A percentile compares a stretch with the other conserved stretches of the same genome.
These are phyloP conservation scores for Garrulus glandarius DNA, from an alignment of 2,797 vertebrate genomes.

Conservation along the genomic window DNA sequence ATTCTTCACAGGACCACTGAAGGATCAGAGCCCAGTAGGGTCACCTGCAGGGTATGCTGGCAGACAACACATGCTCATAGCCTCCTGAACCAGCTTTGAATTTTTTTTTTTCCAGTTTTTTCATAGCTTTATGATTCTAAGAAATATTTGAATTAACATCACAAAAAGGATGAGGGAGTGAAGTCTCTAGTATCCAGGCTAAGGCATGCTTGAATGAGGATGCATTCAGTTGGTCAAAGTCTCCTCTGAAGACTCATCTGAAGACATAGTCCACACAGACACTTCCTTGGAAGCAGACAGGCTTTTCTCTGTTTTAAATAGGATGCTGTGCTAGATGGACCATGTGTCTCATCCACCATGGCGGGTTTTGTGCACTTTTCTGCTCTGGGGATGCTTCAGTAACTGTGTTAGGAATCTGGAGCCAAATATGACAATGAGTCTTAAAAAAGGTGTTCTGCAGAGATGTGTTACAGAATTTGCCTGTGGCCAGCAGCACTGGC, in stretches of 20 bases:
- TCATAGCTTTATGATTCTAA: not conserved
- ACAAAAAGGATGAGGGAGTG: not conserved
- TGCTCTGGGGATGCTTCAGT: not conserved
- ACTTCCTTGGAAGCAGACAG: not conserved
- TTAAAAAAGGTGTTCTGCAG: not conserved
- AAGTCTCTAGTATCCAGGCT: not conserved
- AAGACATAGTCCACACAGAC: not conserved
- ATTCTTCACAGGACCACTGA: not conserved
- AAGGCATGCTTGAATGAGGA: not conserved
- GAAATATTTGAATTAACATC: not conserved
- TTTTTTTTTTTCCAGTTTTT: not conserved
- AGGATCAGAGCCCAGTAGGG: not conserved
- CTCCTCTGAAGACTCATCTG: not conserved
- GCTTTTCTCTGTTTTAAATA: not conserved
- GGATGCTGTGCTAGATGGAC: constrained; percentile 9
- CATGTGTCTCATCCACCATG: not conserved
- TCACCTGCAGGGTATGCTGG: not conserved
- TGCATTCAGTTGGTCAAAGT: not conserved
- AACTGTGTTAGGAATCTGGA: not conserved
- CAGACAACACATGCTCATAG: not conserved
- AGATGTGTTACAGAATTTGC: not conserved
- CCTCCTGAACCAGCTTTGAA: not conserved
- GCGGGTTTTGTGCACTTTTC: not conserved
- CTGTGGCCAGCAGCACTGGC: not conserved
- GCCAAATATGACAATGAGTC: not conserved